These are phyloP conservation scores for Phyllostomus hastatus DNA, from an alignment of 2,113 vertebrate genomes.

Conservation along the genomic window DNA sequence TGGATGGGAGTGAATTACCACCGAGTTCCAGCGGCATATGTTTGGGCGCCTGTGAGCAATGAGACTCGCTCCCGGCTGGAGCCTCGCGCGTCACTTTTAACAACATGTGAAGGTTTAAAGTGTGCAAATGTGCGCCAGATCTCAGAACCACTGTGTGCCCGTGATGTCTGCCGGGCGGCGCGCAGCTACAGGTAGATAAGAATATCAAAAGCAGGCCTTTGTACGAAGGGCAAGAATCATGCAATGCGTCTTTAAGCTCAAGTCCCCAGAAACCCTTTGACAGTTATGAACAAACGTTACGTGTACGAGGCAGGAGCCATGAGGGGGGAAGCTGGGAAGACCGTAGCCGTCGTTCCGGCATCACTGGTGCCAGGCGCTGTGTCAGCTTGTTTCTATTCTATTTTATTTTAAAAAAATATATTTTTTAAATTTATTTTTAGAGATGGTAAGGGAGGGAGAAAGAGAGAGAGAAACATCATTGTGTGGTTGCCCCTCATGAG, in stretches of 20 bases:
- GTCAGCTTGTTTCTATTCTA: neutral
- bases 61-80: neutral
- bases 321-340: neutral
- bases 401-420: neutral
- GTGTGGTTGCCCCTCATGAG: too few relatives aligned
- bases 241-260: neutral
- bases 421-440: too few relatives aligned
- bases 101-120: neutral
- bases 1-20: neutral
- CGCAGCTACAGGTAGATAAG: neutral
- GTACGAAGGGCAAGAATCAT: neutral
- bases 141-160: neutral
- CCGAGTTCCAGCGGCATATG: neutral
- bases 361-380: neutral
- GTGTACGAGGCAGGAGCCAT: neutral
- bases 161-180: neutral
- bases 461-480: too few relatives aligned
- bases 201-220: neutral
- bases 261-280: neutral
- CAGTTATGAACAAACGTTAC: neutral
- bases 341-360: accelerated
- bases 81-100: neutral
- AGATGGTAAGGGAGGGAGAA: too few relatives aligned
- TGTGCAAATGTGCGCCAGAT: neutral
- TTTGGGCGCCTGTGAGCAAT: constrained; percentile 20